Conservation (phyloP, 2,113 vertebrate species). For the Malurus alboscapulatus region DNA sequence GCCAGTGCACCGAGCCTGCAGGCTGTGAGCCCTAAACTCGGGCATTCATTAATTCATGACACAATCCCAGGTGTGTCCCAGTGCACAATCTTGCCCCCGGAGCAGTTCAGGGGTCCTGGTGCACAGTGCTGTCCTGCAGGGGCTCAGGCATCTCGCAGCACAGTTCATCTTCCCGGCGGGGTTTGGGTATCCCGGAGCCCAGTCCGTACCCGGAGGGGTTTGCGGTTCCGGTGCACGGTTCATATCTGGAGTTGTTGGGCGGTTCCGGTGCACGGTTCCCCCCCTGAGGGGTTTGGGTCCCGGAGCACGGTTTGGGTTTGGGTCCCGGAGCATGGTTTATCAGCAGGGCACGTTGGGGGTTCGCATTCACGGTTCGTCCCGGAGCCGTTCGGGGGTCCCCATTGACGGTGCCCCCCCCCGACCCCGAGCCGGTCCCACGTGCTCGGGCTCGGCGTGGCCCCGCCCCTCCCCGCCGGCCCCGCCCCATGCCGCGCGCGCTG, state of each 20-base stretch:
- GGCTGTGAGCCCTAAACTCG: not conserved
- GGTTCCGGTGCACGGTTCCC: rapidly evolving
- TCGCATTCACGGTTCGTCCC: not conserved
- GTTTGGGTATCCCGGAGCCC: too few relatives aligned
- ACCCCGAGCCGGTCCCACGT: not conserved
- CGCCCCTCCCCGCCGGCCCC: not conserved
- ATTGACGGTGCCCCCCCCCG: too few relatives aligned
- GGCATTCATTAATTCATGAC: rapidly evolving
- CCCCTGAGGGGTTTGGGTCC: not conserved
- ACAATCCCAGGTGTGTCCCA: not conserved
- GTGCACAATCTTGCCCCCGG: not conserved
- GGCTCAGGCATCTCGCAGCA: too few relatives aligned
- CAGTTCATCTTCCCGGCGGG: not conserved
- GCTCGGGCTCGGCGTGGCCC: not conserved
- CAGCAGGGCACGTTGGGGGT: not conserved
- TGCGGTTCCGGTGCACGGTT: not conserved
- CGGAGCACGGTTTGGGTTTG: rapidly evolving
- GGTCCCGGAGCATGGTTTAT: rapidly evolving
- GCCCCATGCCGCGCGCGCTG: too few relatives aligned
- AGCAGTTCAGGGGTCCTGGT: not conserved
- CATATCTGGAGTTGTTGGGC: not conserved
- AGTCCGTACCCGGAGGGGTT: not conserved
- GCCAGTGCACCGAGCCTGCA: not conserved
- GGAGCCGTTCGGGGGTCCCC: not conserved
- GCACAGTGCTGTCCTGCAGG: not conserved